Conservation (phyloP, 2,888 invertebrate genomes). For the Crossocerus cetratus region DNA sequence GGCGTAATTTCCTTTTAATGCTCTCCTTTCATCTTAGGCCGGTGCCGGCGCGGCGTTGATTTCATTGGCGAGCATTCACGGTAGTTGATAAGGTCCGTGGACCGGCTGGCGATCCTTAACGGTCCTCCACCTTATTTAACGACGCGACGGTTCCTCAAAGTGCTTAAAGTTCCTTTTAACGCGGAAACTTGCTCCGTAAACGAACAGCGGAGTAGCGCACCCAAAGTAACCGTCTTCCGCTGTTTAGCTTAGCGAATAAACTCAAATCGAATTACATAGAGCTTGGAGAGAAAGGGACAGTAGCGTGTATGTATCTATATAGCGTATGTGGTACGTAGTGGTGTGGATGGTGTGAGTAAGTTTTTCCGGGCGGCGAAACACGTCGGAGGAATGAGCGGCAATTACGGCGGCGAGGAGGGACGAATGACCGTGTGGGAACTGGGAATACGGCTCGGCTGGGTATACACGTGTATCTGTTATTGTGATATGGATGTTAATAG, state of each 20-base stretch:
- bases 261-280: slow-evolving; percentile 14
- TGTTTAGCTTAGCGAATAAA: slow-evolving; percentile 35
- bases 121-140: slow-evolving; percentile 48
- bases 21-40: slow-evolving; percentile 37
- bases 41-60: slow-evolving; percentile 29
- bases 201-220: slow-evolving; percentile 36
- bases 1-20: slow-evolving; percentile 10
- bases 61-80: slow-evolving; percentile 42
- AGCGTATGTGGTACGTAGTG: too few relatives aligned
- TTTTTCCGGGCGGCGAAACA: slow-evolving; percentile 19
- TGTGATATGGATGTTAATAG: slow-evolving; percentile 76
- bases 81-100: slow-evolving; percentile 36
- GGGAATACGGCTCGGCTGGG: slow-evolving; percentile 50
- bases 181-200: slow-evolving; percentile 49
- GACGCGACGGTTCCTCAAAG: slow-evolving; percentile 43
- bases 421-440: slow-evolving; percentile 51
- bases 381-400: slow-evolving; percentile 27
- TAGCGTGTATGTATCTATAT: not conserved
- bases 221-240: slow-evolving; percentile 31
- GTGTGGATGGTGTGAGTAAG: slow-evolving; percentile 12
- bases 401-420: slow-evolving; percentile 48
- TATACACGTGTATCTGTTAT: slow-evolving; percentile 69
- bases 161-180: slow-evolving; percentile 49
- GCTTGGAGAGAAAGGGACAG: not conserved
- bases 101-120: slow-evolving; percentile 40